Conservation (phyloP, 2,797 vertebrate genomes). For the Ctenochaetus hawaiiensis region DNA sequence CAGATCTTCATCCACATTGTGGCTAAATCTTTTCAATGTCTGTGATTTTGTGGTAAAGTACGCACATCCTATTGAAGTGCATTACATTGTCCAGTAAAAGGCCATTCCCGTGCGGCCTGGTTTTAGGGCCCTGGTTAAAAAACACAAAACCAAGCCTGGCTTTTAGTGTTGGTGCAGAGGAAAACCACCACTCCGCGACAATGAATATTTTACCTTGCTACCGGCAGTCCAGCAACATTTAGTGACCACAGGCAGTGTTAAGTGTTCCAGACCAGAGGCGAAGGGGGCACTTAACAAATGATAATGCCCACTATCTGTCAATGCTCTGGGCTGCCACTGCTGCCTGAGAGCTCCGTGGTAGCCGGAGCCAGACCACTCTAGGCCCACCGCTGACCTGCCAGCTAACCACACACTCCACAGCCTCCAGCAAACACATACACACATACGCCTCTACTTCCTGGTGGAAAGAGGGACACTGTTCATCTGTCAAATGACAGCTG, state of each 20-base stretch:
- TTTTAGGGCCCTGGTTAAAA: conserved; percentile 87
- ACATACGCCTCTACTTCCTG: conserved; percentile 70
- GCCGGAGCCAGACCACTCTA: conserved; percentile 82
- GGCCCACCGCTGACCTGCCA: conserved; percentile 79
- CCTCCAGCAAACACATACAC: conserved; percentile 58
- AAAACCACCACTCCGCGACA: conserved; percentile 87
- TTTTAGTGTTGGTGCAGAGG: conserved; percentile 85
- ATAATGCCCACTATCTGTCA: conserved; percentile 87
- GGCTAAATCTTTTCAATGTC: conserved; percentile 42
- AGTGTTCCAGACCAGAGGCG: conserved; percentile 88
- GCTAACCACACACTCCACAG: conserved; percentile 84
- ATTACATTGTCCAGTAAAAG: conserved; percentile 81
- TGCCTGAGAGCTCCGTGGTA: conserved; percentile 81
- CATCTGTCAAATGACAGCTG: conserved; percentile 72
- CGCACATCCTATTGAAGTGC: conserved; percentile 62
- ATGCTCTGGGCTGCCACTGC: conserved; percentile 74
- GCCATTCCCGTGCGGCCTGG: conserved; percentile 66
- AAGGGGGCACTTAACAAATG: conserved; percentile 90
- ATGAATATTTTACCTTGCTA: conserved; percentile 90
- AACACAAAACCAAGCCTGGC: conserved; percentile 85
- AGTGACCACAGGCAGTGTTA: conserved; percentile 89
- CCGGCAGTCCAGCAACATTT: conserved; percentile 85
- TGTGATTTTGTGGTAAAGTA: conserved; percentile 70
- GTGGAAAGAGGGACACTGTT: conserved; percentile 48
- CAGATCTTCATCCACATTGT: conserved; percentile 36